Evolutionary conservation across 2,888 invertebrate species (phyloP).

Genomic region (Tetanocera ferruginea): DNA sequence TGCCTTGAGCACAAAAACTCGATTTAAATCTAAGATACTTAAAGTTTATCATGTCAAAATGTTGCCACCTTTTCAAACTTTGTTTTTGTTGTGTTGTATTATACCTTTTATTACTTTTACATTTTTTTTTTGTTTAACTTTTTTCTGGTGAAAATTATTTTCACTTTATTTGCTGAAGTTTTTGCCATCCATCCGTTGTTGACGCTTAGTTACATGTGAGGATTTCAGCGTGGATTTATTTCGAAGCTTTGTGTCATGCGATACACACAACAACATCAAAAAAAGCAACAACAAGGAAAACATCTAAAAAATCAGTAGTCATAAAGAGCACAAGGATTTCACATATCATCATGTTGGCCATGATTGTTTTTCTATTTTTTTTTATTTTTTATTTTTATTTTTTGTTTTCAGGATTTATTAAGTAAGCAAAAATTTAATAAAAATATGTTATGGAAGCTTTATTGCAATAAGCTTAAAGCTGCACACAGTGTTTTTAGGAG

Average conservation of each 20-base stretch:
- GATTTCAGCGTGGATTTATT: slow-evolving; percentile 48
- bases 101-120: too few species aligned
- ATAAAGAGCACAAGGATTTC: background rate
- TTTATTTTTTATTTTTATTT: background rate
- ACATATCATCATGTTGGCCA: slow-evolving; percentile 11
- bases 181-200: slow-evolving; percentile 40
- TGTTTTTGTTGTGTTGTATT: too few species aligned
- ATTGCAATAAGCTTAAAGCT: too few species aligned
- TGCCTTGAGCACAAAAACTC: too few species aligned
- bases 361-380: background rate
- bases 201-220: slow-evolving; percentile 39
- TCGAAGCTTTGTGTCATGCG: slow-evolving; percentile 32
- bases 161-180: slow-evolving; percentile 59
- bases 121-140: too few species aligned
- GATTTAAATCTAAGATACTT: too few species aligned
- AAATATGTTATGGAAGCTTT: too few species aligned
- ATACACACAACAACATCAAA: slow-evolving; percentile 21
- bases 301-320: slow-evolving; percentile 12
- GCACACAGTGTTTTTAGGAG: too few species aligned
- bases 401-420: background rate
- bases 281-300: background rate
- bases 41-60: too few species aligned
- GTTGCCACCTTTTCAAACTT: too few species aligned
- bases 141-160: slow-evolving; percentile 55
- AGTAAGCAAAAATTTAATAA: background rate